Conservation (phyloP, 2,888 invertebrate genomes). For the Agrochola litura region DNA sequence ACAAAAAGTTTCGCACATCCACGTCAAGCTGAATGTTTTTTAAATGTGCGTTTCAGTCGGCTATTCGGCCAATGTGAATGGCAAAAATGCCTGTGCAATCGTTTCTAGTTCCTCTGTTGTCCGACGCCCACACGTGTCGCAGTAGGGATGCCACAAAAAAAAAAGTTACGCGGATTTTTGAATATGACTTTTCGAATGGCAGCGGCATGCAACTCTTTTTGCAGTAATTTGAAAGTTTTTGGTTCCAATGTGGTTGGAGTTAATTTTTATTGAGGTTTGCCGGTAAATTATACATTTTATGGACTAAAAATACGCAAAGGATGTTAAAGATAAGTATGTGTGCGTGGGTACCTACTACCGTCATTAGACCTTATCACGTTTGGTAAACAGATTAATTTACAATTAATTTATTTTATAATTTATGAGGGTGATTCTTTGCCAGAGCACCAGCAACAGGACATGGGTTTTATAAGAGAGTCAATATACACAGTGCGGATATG, state of each 20-base stretch:
- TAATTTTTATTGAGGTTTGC: neutral
- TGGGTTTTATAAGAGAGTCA: constrained; percentile 3
- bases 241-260: neutral
- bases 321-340: too few relatives aligned
- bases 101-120: constrained; percentile 61
- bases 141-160: constrained; percentile 62
- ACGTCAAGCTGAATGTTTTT: constrained; percentile 78
- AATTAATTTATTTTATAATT: neutral
- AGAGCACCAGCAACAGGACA: neutral
- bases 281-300: neutral
- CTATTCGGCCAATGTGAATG: constrained; percentile 78
- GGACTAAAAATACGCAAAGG: neutral
- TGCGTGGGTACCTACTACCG: neutral
- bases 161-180: constrained; percentile 66
- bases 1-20: constrained; percentile 61
- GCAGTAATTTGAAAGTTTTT: constrained; percentile 42
- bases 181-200: constrained; percentile 64
- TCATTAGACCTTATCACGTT: neutral
- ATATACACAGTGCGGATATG: constrained; percentile 22
- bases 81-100: constrained; percentile 76
- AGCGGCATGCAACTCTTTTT: constrained; percentile 36
- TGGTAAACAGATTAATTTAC: neutral
- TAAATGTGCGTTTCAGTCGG: constrained; percentile 81
- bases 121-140: constrained; percentile 66
- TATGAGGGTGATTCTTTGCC: neutral